Conservation (phyloP, 2,113 vertebrate genomes). For the Chitala chitala region DNA sequence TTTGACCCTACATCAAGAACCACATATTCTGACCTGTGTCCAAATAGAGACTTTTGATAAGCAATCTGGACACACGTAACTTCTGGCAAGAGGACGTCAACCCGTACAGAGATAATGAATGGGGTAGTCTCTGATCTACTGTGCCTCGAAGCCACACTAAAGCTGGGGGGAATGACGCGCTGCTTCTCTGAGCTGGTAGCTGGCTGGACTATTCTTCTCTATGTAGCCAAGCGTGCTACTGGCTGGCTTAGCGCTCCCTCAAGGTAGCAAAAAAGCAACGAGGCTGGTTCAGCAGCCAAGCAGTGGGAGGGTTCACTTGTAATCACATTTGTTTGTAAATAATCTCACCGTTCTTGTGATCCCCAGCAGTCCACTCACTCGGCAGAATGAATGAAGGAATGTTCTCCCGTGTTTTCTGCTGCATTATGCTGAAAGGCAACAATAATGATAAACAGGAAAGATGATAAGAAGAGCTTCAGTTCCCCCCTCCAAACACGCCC, state of each 20-base stretch:
- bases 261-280: background rate
- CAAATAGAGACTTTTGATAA: no score
- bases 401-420: conserved; percentile 35
- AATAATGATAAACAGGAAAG: conserved; percentile 66
- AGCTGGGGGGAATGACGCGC: background rate
- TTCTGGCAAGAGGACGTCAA: no score
- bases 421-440: conserved; percentile 43
- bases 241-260: background rate
- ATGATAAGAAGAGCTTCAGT: conserved; percentile 54
- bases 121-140: no score
- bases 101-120: no score
- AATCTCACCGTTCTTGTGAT: conserved; percentile 56
- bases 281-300: background rate
- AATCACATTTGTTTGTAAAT: conserved; percentile 66
- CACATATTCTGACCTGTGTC: no score
- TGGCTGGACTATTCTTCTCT: background rate
- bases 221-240: background rate
- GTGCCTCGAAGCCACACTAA: no score
- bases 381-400: conserved; percentile 53
- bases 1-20: no score
- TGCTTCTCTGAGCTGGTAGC: background rate
- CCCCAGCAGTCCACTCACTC: conserved; percentile 68
- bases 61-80: no score
- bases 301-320: conserved; percentile 29
- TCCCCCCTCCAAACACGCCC: conserved; percentile 48